Conservation (phyloP, 1,140 invertebrate species). For the Atta colombica region DNA sequence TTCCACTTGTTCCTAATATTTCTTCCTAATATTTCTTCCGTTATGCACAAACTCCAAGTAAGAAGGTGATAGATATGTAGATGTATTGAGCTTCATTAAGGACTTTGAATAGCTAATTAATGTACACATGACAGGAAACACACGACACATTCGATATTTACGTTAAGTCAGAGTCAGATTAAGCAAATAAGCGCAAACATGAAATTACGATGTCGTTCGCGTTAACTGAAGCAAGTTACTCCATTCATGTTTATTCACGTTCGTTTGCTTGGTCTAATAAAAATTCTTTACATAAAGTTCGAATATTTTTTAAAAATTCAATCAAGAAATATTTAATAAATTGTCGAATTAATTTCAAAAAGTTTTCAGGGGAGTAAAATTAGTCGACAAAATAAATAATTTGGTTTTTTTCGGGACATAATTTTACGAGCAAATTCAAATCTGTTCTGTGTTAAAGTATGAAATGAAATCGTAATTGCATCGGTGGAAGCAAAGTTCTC, state of each 20-base stretch:
- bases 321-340: not conserved
- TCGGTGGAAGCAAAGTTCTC: not conserved
- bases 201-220: not conserved
- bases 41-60: not conserved
- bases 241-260: not conserved
- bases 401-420: not conserved
- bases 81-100: not conserved
- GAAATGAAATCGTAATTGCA: constrained; percentile 10
- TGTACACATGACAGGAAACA: not conserved
- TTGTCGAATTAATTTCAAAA: not conserved
- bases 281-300: too few relatives aligned
- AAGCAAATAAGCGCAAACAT: not conserved
- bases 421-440: constrained; percentile 6
- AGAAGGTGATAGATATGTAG: not conserved
- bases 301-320: not conserved
- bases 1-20: too few relatives aligned
- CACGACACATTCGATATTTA: not conserved
- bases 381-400: not conserved
- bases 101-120: constrained; percentile 14
- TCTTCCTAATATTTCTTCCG: too few relatives aligned
- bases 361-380: not conserved
- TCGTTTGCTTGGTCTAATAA: not conserved
- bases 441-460: not conserved
- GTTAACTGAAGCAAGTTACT: not conserved
- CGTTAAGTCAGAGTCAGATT: not conserved